Evolutionary conservation across 2,113 vertebrate genomes (phyloP).

Genomic region (Bubalus kerabau): DNA sequence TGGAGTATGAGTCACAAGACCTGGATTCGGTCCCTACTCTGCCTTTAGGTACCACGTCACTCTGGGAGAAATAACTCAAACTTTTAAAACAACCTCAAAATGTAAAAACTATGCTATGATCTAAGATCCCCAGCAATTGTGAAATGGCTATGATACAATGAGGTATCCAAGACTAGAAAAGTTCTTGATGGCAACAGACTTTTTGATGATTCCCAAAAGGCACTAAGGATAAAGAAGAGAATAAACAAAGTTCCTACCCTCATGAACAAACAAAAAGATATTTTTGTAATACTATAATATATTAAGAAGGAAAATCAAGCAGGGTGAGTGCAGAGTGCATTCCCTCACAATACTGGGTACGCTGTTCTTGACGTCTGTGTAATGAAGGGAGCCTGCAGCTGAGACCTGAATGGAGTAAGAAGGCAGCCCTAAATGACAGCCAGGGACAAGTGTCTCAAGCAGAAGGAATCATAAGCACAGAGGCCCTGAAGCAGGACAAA

Average conservation of each 20-base stretch:
- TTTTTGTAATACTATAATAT: neutral
- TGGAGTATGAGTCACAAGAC: neutral
- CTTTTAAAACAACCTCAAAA: neutral
- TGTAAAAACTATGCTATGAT: neutral
- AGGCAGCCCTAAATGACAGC: neutral
- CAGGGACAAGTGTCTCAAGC: neutral
- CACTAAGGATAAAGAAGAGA: neutral
- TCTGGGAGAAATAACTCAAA: neutral
- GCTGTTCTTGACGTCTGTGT: neutral
- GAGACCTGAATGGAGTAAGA: neutral
- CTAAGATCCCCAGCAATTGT: neutral
- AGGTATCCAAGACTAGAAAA: neutral
- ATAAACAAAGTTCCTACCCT: neutral
- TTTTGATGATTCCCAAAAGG: neutral
- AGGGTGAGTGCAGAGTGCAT: neutral
- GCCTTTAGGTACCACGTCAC: neutral
- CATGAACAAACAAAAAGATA: neutral
- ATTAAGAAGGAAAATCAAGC: neutral
- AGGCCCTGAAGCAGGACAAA: neutral
- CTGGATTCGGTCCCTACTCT: neutral
- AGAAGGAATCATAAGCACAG: neutral
- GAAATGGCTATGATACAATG: neutral
- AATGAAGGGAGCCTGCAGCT: neutral
- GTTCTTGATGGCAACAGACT: neutral
- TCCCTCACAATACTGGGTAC: neutral